A percentile compares a stretch with the other conserved stretches of the same genome.
Conservation (phyloP, 2,113 vertebrate species). For the Oncorhynchus tshawytscha region DNA sequence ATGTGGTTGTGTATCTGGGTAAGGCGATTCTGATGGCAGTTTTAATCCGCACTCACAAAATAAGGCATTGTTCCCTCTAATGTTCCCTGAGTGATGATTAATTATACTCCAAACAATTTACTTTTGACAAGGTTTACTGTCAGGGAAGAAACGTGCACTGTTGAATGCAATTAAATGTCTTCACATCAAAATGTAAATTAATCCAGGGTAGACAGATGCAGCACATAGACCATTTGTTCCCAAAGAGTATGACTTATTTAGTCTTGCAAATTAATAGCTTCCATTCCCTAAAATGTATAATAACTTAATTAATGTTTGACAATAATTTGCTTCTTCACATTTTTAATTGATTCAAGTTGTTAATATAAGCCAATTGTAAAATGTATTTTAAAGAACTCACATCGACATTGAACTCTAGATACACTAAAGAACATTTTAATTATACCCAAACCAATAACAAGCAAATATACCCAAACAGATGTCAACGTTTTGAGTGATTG, state of each 20-base stretch:
- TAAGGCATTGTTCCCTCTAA: neutral
- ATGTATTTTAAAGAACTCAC: neutral
- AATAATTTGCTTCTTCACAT: neutral
- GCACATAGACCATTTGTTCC: neutral
- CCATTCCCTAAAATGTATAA: neutral
- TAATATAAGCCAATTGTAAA: neutral
- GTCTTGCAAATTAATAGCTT: neutral
- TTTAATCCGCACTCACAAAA: neutral
- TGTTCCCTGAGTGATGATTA: neutral
- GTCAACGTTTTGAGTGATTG: neutral
- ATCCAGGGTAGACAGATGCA: neutral
- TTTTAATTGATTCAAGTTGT: neutral
- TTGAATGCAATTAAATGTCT: constrained; percentile 3
- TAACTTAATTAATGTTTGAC: neutral
- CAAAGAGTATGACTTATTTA: neutral
- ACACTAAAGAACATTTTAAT: neutral
- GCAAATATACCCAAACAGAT: too few relatives aligned
- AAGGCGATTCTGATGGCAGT: neutral
- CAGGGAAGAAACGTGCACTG: too few relatives aligned
- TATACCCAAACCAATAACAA: neutral
- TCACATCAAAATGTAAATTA: neutral
- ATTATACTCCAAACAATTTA: neutral
- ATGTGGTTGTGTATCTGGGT: constrained; percentile 2
- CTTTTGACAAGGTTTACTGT: constrained; percentile 1
- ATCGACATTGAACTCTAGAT: neutral